phyloP scores from a whole-genome alignment of 2,888 invertebrate species.

The Hypercompe scribonia region DNA sequence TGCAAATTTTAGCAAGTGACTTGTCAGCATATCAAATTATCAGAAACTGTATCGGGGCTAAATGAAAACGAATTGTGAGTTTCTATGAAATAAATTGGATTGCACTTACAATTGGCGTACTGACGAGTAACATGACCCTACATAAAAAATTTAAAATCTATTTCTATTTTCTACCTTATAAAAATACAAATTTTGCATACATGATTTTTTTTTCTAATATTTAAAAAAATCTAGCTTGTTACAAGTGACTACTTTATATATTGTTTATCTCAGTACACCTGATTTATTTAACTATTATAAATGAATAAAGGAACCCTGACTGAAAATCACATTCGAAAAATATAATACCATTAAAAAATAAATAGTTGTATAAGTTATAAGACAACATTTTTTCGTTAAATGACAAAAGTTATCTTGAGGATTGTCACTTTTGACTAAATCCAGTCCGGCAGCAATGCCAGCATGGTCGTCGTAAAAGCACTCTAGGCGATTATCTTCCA shows the following conservation, averaged over 20 bases:
- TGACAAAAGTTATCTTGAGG: too few species aligned
- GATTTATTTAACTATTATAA: too few species aligned
- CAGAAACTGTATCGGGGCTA: not conserved
- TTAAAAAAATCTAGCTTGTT: too few species aligned
- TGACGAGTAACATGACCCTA: not conserved
- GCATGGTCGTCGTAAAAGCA: too few species aligned
- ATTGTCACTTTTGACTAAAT: too few species aligned
- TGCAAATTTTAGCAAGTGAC: not conserved
- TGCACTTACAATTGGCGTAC: not conserved
- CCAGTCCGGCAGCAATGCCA: too few species aligned
- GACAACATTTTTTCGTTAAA: too few species aligned
- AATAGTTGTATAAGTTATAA: too few species aligned
- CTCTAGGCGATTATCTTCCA: too few species aligned
- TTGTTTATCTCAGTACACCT: not conserved
- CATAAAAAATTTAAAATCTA: not conserved
- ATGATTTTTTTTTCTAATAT: not conserved
- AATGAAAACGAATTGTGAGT: not conserved
- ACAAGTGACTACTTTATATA: not conserved
- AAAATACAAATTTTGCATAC: not conserved
- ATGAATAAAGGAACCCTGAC: too few species aligned
- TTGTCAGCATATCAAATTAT: not conserved
- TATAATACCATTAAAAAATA: too few species aligned
- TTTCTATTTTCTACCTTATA: not conserved
- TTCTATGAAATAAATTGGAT: not conserved
- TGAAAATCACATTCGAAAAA: too few species aligned